Base-by-base conservation (phyloP, 1,140 invertebrate species). In the Wiebesia pumilae region DNA sequence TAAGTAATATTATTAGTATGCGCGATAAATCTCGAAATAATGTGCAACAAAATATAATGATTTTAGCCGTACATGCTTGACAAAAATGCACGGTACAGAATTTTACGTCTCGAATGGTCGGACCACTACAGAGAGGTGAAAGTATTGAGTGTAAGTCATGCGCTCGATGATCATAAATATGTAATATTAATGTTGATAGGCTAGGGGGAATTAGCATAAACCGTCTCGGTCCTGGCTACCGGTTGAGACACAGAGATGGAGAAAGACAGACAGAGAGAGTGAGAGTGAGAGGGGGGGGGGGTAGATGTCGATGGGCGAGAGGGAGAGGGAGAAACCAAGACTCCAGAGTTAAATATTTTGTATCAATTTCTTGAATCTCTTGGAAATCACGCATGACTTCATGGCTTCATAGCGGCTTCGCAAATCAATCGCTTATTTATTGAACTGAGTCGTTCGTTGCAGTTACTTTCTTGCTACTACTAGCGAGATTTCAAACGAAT, bases 101-200 rank as follows among this genome's bases (percentile, higher is more conserved):
- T 30, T 71, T 9, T 71, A 38, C 16, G 40, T 51, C 47, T 7
- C 27, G 30, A 51, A 79, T 14, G 51, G 40, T 80, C 54, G 33
- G 27, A 19, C 87, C 84, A 86, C 88, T 85, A 54, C 30, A 51
- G 43, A 79, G 88, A 89, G 88, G 88, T 89, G 88, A 90, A 90
- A 90, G 88, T 89, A 90, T 87, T 86, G 88, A 88, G 33, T 87
- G 87, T 88, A 90, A 90, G 88, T 89, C 90, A 88, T 89, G 87
- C 87, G 38, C 54, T 35, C 65, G 85, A 47, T 80, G 87, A 89
- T 89, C 89, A 90, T 90, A 90, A 90, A 90, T 90, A 90, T 88
- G 88, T 88, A 88, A 90, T 90, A 90, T 90, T 90, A 90, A 90
- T 89, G 89, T 89, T 88, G 88, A 90, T 89, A 89, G 85, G 40